Evolutionary conservation across 2,113 vertebrate genomes (phyloP).

Genomic region (Cervus canadensis): DNA sequence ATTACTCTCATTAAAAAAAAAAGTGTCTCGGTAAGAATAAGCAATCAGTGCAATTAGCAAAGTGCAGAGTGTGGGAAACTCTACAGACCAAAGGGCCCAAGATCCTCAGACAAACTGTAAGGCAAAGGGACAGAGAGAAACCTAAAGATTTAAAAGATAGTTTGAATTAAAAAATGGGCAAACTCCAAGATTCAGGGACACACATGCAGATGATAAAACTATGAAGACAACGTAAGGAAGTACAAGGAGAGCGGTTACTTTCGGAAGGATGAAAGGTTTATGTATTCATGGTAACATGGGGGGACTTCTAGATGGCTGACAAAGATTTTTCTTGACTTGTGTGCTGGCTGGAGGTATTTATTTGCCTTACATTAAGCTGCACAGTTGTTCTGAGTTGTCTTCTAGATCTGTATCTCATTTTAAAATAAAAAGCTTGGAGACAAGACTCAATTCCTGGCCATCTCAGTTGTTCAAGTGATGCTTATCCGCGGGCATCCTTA

Average conservation of each 20-base stretch:
- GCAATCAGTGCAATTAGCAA: neutral
- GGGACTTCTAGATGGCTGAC: neutral
- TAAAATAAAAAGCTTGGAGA: neutral
- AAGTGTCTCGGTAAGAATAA: neutral
- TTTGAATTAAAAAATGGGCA: neutral
- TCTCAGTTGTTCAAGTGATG: neutral
- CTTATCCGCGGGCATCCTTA: neutral
- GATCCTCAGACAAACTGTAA: neutral
- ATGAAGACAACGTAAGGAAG: neutral
- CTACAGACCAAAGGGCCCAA: neutral
- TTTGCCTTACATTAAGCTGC: neutral
- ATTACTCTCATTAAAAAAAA: neutral
- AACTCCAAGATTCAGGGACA: neutral
- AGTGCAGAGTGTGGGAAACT: neutral
- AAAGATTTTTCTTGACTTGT: neutral
- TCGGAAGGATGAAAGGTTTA: neutral
- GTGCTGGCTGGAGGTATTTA: neutral
- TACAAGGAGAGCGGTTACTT: rapidly evolving
- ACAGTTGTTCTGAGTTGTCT: neutral
- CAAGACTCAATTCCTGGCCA: neutral
- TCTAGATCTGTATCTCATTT: neutral
- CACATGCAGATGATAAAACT: neutral
- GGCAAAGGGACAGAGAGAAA: neutral
- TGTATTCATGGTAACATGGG: neutral
- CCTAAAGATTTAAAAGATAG: neutral